Percentiles rank a stretch among this genome's conserved stretches.
phyloP scores from a whole-genome alignment of 2,113 vertebrate species.

The Cyprinodon tularosa region DNA sequence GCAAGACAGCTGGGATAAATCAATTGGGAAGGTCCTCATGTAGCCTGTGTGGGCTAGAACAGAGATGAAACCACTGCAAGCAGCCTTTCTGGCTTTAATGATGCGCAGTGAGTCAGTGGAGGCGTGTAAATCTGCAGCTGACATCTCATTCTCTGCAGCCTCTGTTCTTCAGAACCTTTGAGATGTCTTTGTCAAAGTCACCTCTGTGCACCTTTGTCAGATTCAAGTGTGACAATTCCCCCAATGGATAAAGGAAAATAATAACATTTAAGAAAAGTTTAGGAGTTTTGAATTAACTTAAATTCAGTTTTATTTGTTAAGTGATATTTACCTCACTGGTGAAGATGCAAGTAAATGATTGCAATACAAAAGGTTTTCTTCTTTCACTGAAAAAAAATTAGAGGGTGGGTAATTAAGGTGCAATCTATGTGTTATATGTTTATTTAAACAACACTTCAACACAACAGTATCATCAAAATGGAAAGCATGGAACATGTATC shows the following conservation, averaged over 20 bases:
- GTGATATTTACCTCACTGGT: too few relatives aligned
- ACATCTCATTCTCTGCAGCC: slow-evolving; percentile 68
- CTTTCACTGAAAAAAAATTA: too few relatives aligned
- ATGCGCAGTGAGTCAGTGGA: slow-evolving; percentile 75
- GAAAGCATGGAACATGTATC: too few relatives aligned
- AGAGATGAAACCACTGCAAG: slow-evolving; percentile 68
- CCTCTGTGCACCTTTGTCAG: slow-evolving; percentile 53
- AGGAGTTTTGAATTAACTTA: slow-evolving; percentile 2
- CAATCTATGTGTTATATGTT: too few relatives aligned
- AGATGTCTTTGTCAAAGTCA: slow-evolving; percentile 73
- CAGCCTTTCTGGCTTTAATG: slow-evolving; percentile 75
- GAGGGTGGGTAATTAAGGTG: too few relatives aligned
- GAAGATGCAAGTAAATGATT: too few relatives aligned
- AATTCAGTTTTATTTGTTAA: not conserved
- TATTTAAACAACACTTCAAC: too few relatives aligned
- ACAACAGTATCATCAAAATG: too few relatives aligned
- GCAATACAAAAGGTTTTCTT: not conserved
- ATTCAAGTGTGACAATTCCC: slow-evolving; percentile 41
- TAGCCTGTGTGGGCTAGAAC: slow-evolving; percentile 72
- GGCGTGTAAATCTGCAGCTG: slow-evolving; percentile 76
- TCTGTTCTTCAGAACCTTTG: slow-evolving; percentile 52
- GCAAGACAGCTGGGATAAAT: slow-evolving; percentile 79
- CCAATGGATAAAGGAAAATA: slow-evolving; percentile 10
- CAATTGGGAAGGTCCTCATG: slow-evolving; percentile 60
- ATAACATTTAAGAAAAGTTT: not conserved